These are phyloP conservation scores for Alaudala cheleensis DNA, from an alignment of 2,113 vertebrate genomes.

Conservation along the genomic window DNA sequence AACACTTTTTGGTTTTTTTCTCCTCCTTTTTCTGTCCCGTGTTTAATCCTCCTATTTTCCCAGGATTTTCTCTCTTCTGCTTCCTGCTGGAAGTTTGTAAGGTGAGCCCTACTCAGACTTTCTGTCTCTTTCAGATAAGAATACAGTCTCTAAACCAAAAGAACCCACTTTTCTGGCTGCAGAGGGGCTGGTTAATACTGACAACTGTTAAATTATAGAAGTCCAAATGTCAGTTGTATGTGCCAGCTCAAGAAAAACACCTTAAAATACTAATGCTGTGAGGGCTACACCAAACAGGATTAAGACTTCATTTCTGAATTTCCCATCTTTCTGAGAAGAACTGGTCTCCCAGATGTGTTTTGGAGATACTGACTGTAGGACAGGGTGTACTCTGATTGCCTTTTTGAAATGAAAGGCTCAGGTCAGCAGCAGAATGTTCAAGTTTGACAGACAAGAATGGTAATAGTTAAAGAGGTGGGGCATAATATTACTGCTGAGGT, in stretches of 20 bases:
- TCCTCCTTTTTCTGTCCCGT: background rate
- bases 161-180: background rate
- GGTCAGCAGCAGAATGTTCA: background rate
- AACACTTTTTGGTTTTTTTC: background rate
- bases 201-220: background rate
- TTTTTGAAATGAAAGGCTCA: background rate
- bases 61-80: background rate
- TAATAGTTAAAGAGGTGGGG: background rate
- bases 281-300: background rate
- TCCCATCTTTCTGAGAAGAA: background rate
- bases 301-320: background rate
- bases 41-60: background rate
- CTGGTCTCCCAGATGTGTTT: background rate
- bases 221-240: background rate
- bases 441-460: background rate
- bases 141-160: background rate
- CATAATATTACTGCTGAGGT: background rate
- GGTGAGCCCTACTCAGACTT: background rate
- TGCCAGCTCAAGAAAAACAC: background rate
- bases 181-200: background rate
- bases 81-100: background rate
- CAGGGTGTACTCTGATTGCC: background rate
- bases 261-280: background rate
- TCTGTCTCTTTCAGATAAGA: slow-evolving; percentile 33
- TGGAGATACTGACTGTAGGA: background rate